These are phyloP conservation scores for Xyrauchen texanus DNA, from an alignment of 2,113 vertebrate species.

Conservation along the genomic window DNA sequence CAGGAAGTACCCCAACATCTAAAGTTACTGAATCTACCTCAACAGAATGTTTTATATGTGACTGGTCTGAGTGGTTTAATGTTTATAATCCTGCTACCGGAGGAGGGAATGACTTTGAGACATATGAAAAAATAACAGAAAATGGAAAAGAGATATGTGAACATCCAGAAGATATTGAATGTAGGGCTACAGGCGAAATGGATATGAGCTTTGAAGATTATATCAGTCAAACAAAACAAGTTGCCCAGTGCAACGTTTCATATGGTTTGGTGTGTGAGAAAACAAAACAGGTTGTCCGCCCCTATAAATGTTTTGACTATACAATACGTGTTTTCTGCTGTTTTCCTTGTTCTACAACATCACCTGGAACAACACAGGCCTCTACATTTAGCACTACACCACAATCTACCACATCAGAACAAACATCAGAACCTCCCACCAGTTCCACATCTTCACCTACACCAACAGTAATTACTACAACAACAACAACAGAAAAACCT, in stretches of 20 bases:
- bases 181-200: slow-evolving; percentile 12
- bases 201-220: slow-evolving; percentile 33
- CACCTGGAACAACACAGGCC: not conserved
- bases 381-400: too few relatives aligned
- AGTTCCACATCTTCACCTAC: too few relatives aligned
- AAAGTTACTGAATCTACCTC: too few relatives aligned
- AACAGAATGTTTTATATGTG: slow-evolving; percentile 37
- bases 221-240: slow-evolving; percentile 8
- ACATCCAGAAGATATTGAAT: slow-evolving; percentile 48
- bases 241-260: slow-evolving; percentile 52
- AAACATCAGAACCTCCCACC: too few relatives aligned
- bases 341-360: slow-evolving; percentile 1
- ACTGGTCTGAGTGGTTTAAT: slow-evolving; percentile 58
- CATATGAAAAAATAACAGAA: slow-evolving; percentile 52
- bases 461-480: too few relatives aligned
- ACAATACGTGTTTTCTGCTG: slow-evolving; percentile 56
- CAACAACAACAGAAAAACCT: too few relatives aligned
- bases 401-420: too few relatives aligned
- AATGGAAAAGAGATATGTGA: slow-evolving; percentile 47
- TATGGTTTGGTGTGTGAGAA: slow-evolving; percentile 53
- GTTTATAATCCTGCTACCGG: not conserved
- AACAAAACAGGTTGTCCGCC: not conserved
- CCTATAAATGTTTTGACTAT: slow-evolving; percentile 57
- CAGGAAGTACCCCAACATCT: too few relatives aligned
- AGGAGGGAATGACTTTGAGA: slow-evolving; percentile 48